These are phyloP conservation scores for Trichonephila inaurata DNA, from an alignment of 1,140 invertebrate species.

Conservation along the genomic window DNA sequence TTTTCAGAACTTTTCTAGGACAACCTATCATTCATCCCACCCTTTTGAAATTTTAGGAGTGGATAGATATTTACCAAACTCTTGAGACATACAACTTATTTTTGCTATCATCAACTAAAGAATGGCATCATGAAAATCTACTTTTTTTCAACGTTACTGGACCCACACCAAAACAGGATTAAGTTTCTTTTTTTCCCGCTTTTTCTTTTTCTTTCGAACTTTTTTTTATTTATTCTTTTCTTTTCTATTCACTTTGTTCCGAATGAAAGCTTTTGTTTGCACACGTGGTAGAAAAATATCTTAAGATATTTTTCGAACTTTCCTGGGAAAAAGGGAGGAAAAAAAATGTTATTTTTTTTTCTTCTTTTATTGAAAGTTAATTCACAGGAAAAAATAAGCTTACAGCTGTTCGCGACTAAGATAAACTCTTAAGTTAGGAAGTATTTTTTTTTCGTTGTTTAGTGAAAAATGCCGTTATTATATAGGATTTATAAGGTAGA, in stretches of 20 bases:
- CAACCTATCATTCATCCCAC: neutral
- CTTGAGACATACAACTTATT: slow-evolving; percentile 8
- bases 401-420: slow-evolving; percentile 18
- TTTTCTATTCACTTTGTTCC: neutral
- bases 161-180: slow-evolving; percentile 13
- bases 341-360: neutral
- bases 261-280: slow-evolving; percentile 30
- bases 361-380: neutral
- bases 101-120: slow-evolving; percentile 29
- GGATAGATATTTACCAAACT: slow-evolving; percentile 7
- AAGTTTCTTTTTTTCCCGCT: neutral
- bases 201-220: neutral
- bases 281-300: neutral
- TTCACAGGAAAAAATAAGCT: neutral
- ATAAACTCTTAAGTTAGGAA: slow-evolving; percentile 4
- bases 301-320: neutral
- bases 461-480: neutral
- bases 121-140: slow-evolving; percentile 29
- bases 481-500: neutral
- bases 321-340: neutral
- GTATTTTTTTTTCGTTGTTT: neutral
- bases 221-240: neutral
- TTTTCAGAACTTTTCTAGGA: neutral
- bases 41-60: slow-evolving; percentile 18
- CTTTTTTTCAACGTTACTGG: neutral